Conservation (phyloP, 2,888 invertebrate species). For the Polia nebulosa region DNA sequence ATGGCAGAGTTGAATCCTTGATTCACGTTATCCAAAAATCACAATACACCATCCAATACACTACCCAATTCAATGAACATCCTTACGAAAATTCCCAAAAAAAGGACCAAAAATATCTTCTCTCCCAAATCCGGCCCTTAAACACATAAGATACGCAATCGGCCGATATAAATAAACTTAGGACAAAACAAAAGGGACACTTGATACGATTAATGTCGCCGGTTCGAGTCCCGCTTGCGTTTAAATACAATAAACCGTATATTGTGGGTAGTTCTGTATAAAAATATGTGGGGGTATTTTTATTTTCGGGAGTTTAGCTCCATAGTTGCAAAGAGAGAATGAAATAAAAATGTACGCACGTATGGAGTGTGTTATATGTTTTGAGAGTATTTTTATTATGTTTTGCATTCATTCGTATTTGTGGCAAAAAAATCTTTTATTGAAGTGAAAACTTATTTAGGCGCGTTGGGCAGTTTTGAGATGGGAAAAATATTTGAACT, state of each 20-base stretch:
- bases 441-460: too few relatives aligned
- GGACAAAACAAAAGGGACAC: slow-evolving; percentile 82
- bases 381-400: neutral
- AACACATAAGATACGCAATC: slow-evolving; percentile 70
- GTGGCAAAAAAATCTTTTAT: too few relatives aligned
- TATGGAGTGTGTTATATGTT: neutral
- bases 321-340: neutral
- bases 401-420: neutral
- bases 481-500: too few relatives aligned
- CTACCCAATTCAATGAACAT: slow-evolving; percentile 23
- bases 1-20: too few relatives aligned
- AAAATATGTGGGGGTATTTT: slow-evolving; percentile 53
- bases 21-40: too few relatives aligned
- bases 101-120: slow-evolving; percentile 40
- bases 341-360: neutral
- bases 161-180: slow-evolving; percentile 80
- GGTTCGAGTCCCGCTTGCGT: slow-evolving; percentile 63
- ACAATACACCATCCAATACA: neutral
- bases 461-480: too few relatives aligned
- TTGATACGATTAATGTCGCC: slow-evolving; percentile 79
- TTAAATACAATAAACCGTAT: slow-evolving; percentile 70
- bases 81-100: slow-evolving; percentile 1
- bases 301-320: slow-evolving; percentile 37
- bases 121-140: slow-evolving; percentile 69
- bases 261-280: slow-evolving; percentile 55